A percentile compares a stretch with the other conserved stretches of the same genome.
Conservation (phyloP, 2,113 vertebrate genomes). For the Paramormyrops kingsleyae region DNA sequence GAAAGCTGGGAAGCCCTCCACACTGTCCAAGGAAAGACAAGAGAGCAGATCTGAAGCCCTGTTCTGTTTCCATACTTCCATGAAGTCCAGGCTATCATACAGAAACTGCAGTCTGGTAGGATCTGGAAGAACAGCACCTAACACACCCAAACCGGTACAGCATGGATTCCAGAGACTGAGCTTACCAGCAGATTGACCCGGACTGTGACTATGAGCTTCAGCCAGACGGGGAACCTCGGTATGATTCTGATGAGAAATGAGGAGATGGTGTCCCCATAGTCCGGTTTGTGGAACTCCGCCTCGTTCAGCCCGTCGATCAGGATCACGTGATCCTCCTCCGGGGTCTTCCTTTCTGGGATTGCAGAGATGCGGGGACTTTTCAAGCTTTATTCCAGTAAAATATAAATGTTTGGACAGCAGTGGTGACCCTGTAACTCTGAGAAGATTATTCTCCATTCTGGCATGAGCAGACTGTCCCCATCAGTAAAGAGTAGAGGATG, state of each 20-base stretch:
- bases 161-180: background rate
- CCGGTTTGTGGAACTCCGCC: conserved; percentile 97
- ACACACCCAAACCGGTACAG: background rate
- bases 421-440: background rate
- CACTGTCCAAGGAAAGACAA: background rate
- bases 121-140: background rate
- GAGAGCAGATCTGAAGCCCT: background rate
- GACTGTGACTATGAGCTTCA: conserved; percentile 91
- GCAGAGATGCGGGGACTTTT: background rate
- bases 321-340: conserved; percentile 90
- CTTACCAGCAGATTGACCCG: conserved; percentile 87
- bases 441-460: background rate
- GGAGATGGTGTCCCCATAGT: conserved; percentile 93
- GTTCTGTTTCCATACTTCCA: background rate
- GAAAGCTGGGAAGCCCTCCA: background rate
- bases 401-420: background rate
- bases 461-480: background rate
- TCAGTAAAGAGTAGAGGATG: background rate
- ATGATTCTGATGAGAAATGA: conserved; percentile 88
- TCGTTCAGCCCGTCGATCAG: conserved; percentile 94
- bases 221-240: conserved; percentile 81
- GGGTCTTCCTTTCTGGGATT: conserved; percentile 76
- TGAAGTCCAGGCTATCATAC: background rate
- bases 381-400: background rate
- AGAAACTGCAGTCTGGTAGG: background rate